Base-by-base conservation (phyloP, 2,113 vertebrate species). In the Pachypanchax playfairii region DNA sequence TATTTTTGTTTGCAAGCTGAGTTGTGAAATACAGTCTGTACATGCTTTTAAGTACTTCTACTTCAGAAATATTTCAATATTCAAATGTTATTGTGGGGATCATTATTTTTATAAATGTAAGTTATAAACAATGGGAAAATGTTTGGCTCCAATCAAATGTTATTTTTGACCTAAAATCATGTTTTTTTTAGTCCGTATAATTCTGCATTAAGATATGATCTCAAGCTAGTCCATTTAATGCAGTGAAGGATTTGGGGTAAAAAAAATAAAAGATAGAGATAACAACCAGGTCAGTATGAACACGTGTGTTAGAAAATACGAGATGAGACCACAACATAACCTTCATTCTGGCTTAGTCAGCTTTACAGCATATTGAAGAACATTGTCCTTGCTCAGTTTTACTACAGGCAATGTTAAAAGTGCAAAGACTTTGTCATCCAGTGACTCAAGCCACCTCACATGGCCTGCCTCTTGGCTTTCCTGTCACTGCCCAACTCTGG, bases 301-400 rank as follows among this genome's bases (percentile, higher is more conserved):
- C 31, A 20, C 33, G 6, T 18, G n/a, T 6, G 22, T 53, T 58
- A n/a, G n/a, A n/a, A n/a, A n/a, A n/a, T n/a, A n/a, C n/a, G 54
- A 28, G 12, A 3, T 47, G 36, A 60, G 49, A 2, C 29, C 38
- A 46, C 42, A 43, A 63, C 44, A 29, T 59, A 64, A 81, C 75
- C 69, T 73, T 70, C 73, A 25, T 39, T 12, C 42, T 24, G 39
- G 41, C 73, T 50, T 79, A 66, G 54, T 79, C 74, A 80, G 66
- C 71, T 28, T 43, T 56, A 59, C 64, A 43, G 29, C 62, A 62
- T 36, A 13, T 13, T 49, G 36, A 48, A 50, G 52, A 75, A 29
- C 44, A 68, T 20, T 29, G 41, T 9, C 71, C 63, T 49, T 7
- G 48, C 24, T 41, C 38, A 71, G 63, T 65, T 75, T 74, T 53